Percentiles rank a stretch among this genome's conserved stretches.
phyloP scores from a whole-genome alignment of 2,888 invertebrate genomes.

The Minunthozetes semirufus region DNA sequence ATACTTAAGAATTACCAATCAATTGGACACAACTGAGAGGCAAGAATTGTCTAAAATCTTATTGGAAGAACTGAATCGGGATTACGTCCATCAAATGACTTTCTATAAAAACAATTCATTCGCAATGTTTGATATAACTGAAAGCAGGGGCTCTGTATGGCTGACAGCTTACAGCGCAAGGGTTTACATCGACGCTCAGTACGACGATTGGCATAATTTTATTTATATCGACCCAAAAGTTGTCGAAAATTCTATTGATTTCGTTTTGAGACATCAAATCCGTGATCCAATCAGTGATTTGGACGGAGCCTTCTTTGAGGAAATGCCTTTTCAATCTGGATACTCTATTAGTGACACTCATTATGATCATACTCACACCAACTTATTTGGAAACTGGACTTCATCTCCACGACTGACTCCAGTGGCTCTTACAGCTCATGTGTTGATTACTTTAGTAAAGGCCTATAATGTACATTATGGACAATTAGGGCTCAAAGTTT shows the following conservation, averaged over 20 bases:
- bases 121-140: slow-evolving; percentile 47
- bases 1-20: slow-evolving; percentile 54
- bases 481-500: slow-evolving; percentile 38
- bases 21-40: slow-evolving; percentile 49
- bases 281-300: slow-evolving; percentile 34
- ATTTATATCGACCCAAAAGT: slow-evolving; percentile 53
- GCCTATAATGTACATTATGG: slow-evolving; percentile 48
- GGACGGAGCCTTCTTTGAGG: slow-evolving; percentile 48
- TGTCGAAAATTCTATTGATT: slow-evolving; percentile 48
- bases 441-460: slow-evolving; percentile 51
- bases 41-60: slow-evolving; percentile 45
- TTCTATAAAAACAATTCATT: slow-evolving; percentile 47
- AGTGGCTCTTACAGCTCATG: slow-evolving; percentile 54
- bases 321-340: neutral
- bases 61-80: slow-evolving; percentile 49
- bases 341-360: too few relatives aligned
- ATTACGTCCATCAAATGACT: slow-evolving; percentile 40
- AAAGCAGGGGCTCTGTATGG: slow-evolving; percentile 50
- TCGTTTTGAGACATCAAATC: slow-evolving; percentile 47
- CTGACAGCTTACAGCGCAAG: slow-evolving; percentile 54
- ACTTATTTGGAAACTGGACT: slow-evolving; percentile 2
- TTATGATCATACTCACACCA: too few relatives aligned
- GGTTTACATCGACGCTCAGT: slow-evolving; percentile 51
- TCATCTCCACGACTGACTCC: neutral
- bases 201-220: slow-evolving; percentile 55